A percentile compares a stretch with the other conserved stretches of the same genome.
phyloP scores from a whole-genome alignment of 1,140 invertebrate species.

The Linepithema humile region DNA sequence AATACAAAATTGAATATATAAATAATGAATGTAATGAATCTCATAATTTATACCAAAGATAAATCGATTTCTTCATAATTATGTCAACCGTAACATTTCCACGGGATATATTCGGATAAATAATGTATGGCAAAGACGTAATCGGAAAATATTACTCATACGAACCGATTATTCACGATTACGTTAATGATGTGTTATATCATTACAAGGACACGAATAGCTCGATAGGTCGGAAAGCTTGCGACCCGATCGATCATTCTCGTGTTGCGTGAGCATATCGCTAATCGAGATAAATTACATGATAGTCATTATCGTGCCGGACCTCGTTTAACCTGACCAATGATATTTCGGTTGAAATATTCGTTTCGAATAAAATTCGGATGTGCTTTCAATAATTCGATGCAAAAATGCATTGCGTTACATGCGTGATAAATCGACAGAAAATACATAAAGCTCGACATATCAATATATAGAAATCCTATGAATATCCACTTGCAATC shows the following conservation, averaged over 20 bases:
- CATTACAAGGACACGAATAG: conserved; percentile 53
- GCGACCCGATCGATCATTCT: conserved; percentile 71
- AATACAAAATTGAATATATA: conserved; percentile 4
- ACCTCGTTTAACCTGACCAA: conserved; percentile 58
- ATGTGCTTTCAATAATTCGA: conserved; percentile 24
- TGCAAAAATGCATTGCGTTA: conserved; percentile 15
- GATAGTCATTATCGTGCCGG: conserved; percentile 57
- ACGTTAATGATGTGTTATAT: conserved; percentile 68
- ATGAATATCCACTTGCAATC: background rate
- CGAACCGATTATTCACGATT: conserved; percentile 73
- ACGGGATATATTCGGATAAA: background rate
- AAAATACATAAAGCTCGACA: background rate
- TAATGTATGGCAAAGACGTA: conserved; percentile 38
- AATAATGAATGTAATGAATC: conserved; percentile 9
- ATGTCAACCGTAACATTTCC: conserved; percentile 40
- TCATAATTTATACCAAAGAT: background rate
- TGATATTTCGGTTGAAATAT: conserved; percentile 62
- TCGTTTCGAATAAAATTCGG: conserved; percentile 16
- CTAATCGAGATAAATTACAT: conserved; percentile 70
- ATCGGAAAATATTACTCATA: conserved; percentile 58
- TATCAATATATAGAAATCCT: background rate
- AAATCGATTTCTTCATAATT: conserved; percentile 42
- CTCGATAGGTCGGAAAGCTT: conserved; percentile 67
- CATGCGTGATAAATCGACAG: conserved; percentile 29
- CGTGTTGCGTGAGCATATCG: conserved; percentile 61